These are phyloP conservation scores for Octonoba sinensis DNA, from an alignment of 2,888 invertebrate genomes.

Conservation along the genomic window DNA sequence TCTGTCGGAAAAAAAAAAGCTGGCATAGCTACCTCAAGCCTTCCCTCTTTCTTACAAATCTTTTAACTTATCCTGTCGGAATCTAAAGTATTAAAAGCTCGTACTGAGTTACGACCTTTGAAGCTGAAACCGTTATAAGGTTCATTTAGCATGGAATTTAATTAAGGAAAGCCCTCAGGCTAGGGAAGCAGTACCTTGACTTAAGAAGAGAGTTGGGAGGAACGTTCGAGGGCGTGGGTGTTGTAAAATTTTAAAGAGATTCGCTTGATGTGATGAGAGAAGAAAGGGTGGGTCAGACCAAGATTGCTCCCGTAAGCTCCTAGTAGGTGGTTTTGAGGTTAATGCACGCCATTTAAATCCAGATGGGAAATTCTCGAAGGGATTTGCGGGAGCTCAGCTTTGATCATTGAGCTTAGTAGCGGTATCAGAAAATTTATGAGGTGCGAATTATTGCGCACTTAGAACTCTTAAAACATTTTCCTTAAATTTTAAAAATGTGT, in stretches of 20 bases:
- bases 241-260: conserved; percentile 34
- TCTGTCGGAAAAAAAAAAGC: conserved; percentile 32
- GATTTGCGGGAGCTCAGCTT: no score
- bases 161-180: conserved; percentile 35
- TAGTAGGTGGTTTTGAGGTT: neutral
- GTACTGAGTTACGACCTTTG: conserved; percentile 46
- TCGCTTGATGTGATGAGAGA: neutral
- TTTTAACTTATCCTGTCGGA: conserved; percentile 41
- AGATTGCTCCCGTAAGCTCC: no score
- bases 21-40: neutral
- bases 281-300: no score
- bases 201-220: neutral
- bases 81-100: conserved; percentile 46
- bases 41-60: neutral
- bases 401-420: no score
- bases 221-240: neutral
- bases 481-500: no score
- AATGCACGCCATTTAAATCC: neutral
- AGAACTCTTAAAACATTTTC: no score
- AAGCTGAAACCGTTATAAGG: conserved; percentile 55
- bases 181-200: no score
- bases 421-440: no score
- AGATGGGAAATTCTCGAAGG: no score
- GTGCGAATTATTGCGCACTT: no score
- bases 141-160: conserved; percentile 55